Base-by-base conservation (phyloP, 92 coral and sea anemone genomes). In the Muricea muricata region DNA sequence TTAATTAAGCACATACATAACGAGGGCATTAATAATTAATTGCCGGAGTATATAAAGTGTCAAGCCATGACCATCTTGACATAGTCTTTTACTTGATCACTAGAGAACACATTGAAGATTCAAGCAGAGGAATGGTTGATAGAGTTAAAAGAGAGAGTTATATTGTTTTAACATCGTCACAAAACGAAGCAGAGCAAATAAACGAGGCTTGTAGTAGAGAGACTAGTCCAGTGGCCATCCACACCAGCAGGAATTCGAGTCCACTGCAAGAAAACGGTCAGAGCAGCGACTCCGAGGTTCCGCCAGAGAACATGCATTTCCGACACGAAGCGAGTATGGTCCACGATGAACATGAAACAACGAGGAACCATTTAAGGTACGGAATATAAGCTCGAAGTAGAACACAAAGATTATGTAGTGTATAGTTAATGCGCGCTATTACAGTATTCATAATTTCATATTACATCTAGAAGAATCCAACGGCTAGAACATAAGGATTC, bases 321-420 rank as follows among this genome's bases (percentile, higher is more conserved):
- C 32, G 80, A 18, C 80, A 75, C 25, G 80, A 75, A 75, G 80
- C 80, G 17, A 75, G 65, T 37, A 75, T 75, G 80, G 66, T 75
- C 10, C 65, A 29, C 1, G 25, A 11, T n/a, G 40, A 54, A 32
- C 58, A 75, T 2, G 65, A 75, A 32, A 8, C 29, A 52, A 0
- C 78, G 1, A 40, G 7, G 56, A 20, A 23, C 25, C 55, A 11
- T 75, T 35, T 31, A 31, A 75, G 80, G 80, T 75, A 75, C 4
- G 80, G 14, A 29, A 17, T 4, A 23, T 31, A 29, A 47, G 35
- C n/a, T n/a, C n/a, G n/a, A n/a, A 4, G 30, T 31, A 15, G 52
- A 41, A 20, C 30, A 71, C 14, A 6, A 46, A 71, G 55, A 21
- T 13, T 40, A 71, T 23, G 9, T 11, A 9, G 14, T 34, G 50